phyloP scores from a whole-genome alignment of 2,113 vertebrate genomes.

The Megaceryle torquata region DNA sequence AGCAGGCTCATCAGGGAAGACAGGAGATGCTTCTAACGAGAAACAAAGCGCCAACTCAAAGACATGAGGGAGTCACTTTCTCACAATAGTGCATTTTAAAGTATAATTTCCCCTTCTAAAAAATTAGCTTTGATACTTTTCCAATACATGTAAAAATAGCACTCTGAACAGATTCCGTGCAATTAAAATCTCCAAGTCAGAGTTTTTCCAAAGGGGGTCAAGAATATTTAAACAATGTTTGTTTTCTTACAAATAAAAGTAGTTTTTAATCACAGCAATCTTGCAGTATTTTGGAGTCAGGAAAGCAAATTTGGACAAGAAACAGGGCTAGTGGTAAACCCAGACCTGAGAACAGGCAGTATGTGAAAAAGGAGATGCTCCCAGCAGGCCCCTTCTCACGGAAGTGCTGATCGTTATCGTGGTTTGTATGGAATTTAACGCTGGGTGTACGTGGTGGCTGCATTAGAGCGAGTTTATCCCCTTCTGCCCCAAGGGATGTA shows the following conservation, averaged over 20 bases:
- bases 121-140: constrained; percentile 62
- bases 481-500: not conserved
- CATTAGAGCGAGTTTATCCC: not conserved
- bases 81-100: constrained; percentile 56
- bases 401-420: fast-evolving
- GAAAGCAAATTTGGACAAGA: not conserved
- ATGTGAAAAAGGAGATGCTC: fast-evolving
- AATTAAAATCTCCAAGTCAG: constrained; percentile 59
- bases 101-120: constrained; percentile 60
- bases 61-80: constrained; percentile 45
- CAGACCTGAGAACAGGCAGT: not conserved
- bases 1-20: constrained; percentile 58
- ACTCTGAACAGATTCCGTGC: constrained; percentile 31
- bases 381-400: not conserved
- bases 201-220: constrained; percentile 50
- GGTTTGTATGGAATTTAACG: fast-evolving
- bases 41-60: constrained; percentile 67
- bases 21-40: constrained; percentile 55
- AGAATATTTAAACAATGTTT: not conserved
- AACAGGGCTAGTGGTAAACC: fast-evolving
- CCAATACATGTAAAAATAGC: constrained; percentile 67
- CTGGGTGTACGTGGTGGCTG: not conserved
- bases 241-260: not conserved
- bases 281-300: not conserved
- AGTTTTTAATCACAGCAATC: not conserved